These are phyloP conservation scores for Galagoides demidoff DNA, from an alignment of 2,797 vertebrate species.

Conservation along the genomic window DNA sequence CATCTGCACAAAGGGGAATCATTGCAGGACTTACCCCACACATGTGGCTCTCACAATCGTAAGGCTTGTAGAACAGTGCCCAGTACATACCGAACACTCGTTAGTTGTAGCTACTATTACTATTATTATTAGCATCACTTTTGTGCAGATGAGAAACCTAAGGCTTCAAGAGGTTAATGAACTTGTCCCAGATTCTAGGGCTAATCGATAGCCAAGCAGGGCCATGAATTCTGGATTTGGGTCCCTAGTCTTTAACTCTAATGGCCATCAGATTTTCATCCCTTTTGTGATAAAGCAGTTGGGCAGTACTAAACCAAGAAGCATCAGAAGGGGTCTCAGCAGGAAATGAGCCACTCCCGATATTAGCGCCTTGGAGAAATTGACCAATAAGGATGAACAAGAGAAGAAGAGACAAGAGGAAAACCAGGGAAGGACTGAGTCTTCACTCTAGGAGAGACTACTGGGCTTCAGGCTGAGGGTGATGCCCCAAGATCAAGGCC, in stretches of 20 bases:
- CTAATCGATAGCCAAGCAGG: not conserved
- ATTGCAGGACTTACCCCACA: not conserved
- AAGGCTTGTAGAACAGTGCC: not conserved
- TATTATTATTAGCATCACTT: not conserved
- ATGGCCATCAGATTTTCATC: not conserved
- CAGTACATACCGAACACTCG: not conserved
- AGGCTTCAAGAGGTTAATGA: not conserved
- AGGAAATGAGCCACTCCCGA: not conserved
- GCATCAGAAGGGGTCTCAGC: not conserved
- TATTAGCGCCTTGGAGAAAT: not conserved
- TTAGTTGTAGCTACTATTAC: not conserved
- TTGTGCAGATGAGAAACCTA: not conserved
- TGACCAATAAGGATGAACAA: not conserved
- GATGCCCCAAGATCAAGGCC: not conserved
- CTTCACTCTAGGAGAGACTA: not conserved
- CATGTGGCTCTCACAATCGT: not conserved
- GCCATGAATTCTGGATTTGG: not conserved
- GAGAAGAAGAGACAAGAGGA: not conserved
- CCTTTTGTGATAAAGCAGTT: not conserved
- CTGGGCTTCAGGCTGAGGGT: not conserved
- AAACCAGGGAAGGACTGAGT: not conserved
- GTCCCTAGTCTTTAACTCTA: not conserved
- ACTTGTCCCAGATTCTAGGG: not conserved
- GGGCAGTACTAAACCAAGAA: not conserved
- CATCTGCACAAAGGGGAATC: not conserved